Conservation (phyloP, 2,113 vertebrate genomes). For the Platycercus adscitus region DNA sequence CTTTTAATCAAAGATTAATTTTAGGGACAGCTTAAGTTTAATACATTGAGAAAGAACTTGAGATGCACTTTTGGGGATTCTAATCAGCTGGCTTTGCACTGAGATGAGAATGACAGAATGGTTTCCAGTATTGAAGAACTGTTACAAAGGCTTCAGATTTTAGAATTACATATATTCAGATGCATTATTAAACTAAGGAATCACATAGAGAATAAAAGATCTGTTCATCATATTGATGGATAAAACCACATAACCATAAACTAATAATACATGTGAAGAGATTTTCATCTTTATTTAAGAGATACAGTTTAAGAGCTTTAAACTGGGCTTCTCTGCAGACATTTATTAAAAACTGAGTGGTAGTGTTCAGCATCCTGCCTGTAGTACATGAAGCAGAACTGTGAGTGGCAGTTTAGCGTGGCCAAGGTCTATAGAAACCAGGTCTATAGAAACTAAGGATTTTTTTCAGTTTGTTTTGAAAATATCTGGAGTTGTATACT, state of each 20-base stretch:
- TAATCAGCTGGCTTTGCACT: not conserved
- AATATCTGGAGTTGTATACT: not conserved
- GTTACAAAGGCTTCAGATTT: conserved; percentile 19
- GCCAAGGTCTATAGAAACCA: not conserved
- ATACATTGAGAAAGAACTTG: not conserved
- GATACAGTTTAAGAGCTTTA: conserved; percentile 5
- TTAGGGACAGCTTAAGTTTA: conserved; percentile 5
- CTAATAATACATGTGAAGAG: conserved; percentile 30
- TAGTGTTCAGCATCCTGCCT: not conserved
- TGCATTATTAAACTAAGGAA: not conserved
- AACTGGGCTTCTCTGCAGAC: conserved; percentile 17
- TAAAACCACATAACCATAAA: conserved; percentile 21
- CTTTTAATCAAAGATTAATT: conserved; percentile 12
- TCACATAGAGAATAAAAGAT: conserved; percentile 14
- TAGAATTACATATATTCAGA: conserved; percentile 32
- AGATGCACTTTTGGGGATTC: conserved; percentile 24
- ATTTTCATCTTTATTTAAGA: conserved; percentile 49
- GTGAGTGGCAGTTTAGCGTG: not conserved
- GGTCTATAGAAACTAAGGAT: not conserved
- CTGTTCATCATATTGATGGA: conserved; percentile 75
- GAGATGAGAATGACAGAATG: not conserved
- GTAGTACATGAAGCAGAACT: not conserved
- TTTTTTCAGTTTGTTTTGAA: not conserved
- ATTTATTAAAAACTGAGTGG: not conserved
- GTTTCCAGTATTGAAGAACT: conserved; percentile 16